A percentile compares a stretch with the other conserved stretches of the same genome.
phyloP scores from a whole-genome alignment of 2,797 vertebrate species.

The Gephyroberyx darwinii region DNA sequence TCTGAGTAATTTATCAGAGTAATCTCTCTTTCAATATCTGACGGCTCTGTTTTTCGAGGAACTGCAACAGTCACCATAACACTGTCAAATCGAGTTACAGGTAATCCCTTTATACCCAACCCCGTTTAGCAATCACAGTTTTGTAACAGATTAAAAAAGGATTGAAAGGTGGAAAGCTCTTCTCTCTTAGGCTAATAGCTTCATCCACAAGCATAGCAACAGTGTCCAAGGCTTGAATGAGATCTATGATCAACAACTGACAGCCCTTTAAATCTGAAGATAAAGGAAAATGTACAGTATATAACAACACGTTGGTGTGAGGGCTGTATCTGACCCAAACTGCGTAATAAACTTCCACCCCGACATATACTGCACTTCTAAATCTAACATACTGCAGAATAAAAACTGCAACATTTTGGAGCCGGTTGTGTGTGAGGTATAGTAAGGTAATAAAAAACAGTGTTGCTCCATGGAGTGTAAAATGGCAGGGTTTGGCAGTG shows the following conservation, averaged over 20 bases:
- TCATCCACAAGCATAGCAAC: constrained; percentile 39
- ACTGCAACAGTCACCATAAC: too few relatives aligned
- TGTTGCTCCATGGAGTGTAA: constrained; percentile 60
- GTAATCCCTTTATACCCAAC: too few relatives aligned
- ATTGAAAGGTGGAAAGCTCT: constrained; percentile 17
- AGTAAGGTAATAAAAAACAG: constrained; percentile 48
- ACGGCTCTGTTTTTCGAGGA: too few relatives aligned
- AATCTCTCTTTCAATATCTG: too few relatives aligned
- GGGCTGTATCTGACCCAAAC: constrained; percentile 18
- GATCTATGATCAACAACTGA: constrained; percentile 29
- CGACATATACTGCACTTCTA: constrained; percentile 31
- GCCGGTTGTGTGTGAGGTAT: constrained; percentile 39
- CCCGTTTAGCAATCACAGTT: too few relatives aligned
- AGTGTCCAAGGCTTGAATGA: constrained; percentile 30
- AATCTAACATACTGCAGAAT: constrained; percentile 30
- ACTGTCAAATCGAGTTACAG: too few relatives aligned
- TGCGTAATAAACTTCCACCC: constrained; percentile 44
- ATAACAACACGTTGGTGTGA: constrained; percentile 3
- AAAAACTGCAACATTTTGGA: constrained; percentile 54
- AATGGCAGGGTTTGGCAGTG: constrained; percentile 59
- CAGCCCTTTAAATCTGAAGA: constrained; percentile 39
- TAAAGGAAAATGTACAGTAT: constrained; percentile 31
- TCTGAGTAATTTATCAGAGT: too few relatives aligned
- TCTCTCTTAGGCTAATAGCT: constrained; percentile 10
- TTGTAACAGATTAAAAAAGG: too few relatives aligned